Evolutionary conservation across 2,113 vertebrate species (phyloP).

Genomic region (Spermophilus dauricus): DNA sequence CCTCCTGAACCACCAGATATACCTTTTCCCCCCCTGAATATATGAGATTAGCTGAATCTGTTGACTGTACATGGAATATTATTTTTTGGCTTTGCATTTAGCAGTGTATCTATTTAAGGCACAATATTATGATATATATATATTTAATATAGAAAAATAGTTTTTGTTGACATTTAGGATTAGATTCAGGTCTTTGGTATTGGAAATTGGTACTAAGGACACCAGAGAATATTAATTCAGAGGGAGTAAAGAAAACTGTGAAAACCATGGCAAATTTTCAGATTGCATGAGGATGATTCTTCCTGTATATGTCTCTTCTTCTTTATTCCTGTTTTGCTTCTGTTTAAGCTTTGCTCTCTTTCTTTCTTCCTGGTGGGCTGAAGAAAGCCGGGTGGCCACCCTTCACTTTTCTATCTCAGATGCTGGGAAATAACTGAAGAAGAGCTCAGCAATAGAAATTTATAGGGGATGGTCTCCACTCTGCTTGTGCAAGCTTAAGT

Average conservation of each 20-base stretch:
- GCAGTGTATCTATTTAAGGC: neutral
- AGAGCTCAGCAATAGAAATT: neutral
- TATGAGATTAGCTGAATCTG: neutral
- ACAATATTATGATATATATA: neutral
- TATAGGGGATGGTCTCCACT: neutral
- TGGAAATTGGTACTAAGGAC: neutral
- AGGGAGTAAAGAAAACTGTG: neutral
- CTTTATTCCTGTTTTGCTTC: neutral
- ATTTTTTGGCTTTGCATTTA: conserved; percentile 30
- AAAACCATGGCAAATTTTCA: neutral
- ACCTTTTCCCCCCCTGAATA: neutral
- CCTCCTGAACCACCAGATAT: neutral
- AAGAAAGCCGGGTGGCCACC: neutral
- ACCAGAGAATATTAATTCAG: neutral
- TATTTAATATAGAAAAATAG: neutral
- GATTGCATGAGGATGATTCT: neutral
- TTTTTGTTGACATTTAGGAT: neutral
- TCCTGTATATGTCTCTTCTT: neutral
- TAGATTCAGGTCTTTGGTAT: neutral
- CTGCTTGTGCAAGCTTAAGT: neutral
- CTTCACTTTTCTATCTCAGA: neutral
- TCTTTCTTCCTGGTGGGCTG: neutral
- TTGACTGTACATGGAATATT: neutral
- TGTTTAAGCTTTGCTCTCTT: neutral
- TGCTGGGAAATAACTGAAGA: neutral